Evolutionary conservation across 2,888 invertebrate genomes (phyloP).

Genomic region (Eristalinus aeneus): DNA sequence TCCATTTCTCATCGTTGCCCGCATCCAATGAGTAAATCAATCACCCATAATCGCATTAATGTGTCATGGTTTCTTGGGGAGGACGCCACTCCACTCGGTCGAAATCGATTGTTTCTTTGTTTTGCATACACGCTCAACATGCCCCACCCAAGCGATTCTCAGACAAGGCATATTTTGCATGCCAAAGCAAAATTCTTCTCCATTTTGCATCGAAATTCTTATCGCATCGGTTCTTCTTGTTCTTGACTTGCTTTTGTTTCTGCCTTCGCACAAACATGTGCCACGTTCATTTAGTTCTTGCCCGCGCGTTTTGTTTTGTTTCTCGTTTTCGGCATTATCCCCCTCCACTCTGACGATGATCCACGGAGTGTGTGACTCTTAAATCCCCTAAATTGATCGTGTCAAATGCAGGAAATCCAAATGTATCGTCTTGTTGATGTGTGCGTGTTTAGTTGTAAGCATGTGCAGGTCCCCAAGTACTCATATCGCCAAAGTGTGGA

Average conservation of each 20-base stretch:
- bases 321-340: not conserved
- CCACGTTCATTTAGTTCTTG: not conserved
- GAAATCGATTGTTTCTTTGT: not conserved
- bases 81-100: not conserved
- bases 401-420: slow-evolving; percentile 11
- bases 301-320: not conserved
- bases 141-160: not conserved
- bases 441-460: not conserved
- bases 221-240: not conserved
- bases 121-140: not conserved
- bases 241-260: not conserved
- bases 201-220: not conserved
- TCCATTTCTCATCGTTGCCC: slow-evolving; percentile 1
- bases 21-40: not conserved
- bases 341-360: not conserved
- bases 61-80: not conserved
- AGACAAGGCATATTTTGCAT: slow-evolving; percentile 17
- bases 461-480: not conserved
- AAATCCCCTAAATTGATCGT: not conserved
- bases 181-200: not conserved
- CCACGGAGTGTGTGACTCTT: not conserved
- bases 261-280: not conserved
- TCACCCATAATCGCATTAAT: slow-evolving; percentile 11
- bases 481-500: slow-evolving; percentile 6
- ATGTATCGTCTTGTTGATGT: not conserved